phyloP scores from a whole-genome alignment of 2,113 vertebrate genomes.

The Myotis davidii region DNA sequence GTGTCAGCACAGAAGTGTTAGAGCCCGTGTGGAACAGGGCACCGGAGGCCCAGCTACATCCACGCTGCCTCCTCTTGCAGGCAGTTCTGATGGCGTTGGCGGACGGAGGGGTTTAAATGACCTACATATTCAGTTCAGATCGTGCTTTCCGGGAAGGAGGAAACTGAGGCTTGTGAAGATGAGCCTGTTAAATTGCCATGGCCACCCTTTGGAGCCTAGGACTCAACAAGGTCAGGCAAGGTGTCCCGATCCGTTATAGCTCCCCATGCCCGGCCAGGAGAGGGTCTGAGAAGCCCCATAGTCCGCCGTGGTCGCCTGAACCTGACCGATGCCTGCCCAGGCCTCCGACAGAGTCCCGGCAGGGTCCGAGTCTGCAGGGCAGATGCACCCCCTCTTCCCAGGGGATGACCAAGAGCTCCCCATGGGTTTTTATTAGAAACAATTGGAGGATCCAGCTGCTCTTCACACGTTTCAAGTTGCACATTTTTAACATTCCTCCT shows the following conservation, averaged over 20 bases:
- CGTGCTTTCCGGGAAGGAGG: not conserved
- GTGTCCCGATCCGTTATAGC: not conserved
- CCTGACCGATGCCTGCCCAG: too few relatives aligned
- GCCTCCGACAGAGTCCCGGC: accelerated
- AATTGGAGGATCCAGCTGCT: slow-evolving; percentile 70
- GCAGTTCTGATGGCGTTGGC: not conserved
- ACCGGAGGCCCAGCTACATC: accelerated
- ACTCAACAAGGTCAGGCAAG: not conserved
- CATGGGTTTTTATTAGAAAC: slow-evolving; percentile 76
- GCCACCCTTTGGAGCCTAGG: not conserved
- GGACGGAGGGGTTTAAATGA: not conserved
- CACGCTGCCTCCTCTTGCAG: accelerated
- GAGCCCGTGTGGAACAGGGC: accelerated
- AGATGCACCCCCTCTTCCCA: not conserved
- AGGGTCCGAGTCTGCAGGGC: accelerated
- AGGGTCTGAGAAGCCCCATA: not conserved
- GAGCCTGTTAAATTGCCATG: accelerated
- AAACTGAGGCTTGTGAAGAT: not conserved
- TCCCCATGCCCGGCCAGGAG: not conserved
- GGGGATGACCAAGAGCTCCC: slow-evolving; percentile 56
- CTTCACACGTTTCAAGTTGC: slow-evolving; percentile 57
- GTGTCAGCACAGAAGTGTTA: not conserved
- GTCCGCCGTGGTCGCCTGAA: accelerated
- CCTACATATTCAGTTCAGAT: not conserved
- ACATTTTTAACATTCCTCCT: slow-evolving; percentile 82